Conservation (phyloP, 2,888 invertebrate genomes). For the Megamerina dolium region DNA sequence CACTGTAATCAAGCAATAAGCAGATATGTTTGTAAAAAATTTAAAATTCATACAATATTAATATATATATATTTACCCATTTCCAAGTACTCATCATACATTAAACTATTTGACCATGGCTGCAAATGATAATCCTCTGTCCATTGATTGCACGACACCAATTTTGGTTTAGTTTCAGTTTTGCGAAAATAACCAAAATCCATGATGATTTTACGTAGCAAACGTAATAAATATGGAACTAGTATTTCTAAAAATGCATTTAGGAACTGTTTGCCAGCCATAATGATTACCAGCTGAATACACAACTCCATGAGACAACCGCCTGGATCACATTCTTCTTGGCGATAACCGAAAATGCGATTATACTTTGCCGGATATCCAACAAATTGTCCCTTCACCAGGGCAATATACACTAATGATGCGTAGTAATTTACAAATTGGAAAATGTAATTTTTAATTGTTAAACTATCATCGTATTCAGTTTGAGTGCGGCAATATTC, state of each 20-base stretch:
- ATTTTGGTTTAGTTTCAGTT: conserved; percentile 42
- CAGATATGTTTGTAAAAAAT: neutral
- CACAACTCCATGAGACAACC: conserved; percentile 82
- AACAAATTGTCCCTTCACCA: conserved; percentile 70
- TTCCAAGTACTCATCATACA: conserved; percentile 79
- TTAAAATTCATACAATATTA: neutral
- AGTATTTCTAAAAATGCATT: conserved; percentile 72
- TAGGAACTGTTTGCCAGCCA: conserved; percentile 80
- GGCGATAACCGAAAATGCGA: conserved; percentile 61
- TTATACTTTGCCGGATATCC: conserved; percentile 74
- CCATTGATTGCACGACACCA: conserved; percentile 61
- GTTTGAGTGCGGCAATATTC: conserved; percentile 74
- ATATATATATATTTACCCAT: conserved; percentile 59
- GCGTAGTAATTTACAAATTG: conserved; percentile 88
- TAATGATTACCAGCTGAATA: conserved; percentile 78
- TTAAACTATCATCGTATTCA: conserved; percentile 80
- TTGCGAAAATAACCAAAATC: conserved; percentile 53
- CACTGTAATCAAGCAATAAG: conserved; percentile 56
- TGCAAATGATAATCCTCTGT: conserved; percentile 67
- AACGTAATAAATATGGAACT: conserved; percentile 58
- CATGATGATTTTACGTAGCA: conserved; percentile 45
- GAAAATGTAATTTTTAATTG: conserved; percentile 79
- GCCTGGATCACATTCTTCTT: conserved; percentile 77
- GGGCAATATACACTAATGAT: conserved; percentile 79
- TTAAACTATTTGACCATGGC: conserved; percentile 59